These are phyloP conservation scores for Dermatemys mawii DNA, from an alignment of 2,113 vertebrate genomes.

Conservation along the genomic window DNA sequence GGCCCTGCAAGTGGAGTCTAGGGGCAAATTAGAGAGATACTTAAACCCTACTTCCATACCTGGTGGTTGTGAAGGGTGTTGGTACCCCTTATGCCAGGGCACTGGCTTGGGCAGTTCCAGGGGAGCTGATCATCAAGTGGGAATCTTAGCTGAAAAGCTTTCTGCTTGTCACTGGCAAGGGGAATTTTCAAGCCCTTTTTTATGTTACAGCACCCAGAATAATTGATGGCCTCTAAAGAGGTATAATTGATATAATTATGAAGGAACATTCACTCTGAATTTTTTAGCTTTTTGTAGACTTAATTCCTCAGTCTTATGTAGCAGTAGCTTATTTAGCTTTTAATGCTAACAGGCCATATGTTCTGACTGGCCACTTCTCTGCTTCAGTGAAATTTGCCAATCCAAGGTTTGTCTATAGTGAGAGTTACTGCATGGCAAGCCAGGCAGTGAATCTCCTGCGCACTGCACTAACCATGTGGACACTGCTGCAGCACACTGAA, in stretches of 20 bases:
- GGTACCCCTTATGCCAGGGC: not conserved
- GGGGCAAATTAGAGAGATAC: not conserved
- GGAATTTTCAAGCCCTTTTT: not conserved
- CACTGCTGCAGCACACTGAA: not conserved
- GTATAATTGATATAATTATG: not conserved
- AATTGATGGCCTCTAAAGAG: not conserved
- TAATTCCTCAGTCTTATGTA: not conserved
- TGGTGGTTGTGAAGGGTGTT: not conserved
- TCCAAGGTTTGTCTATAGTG: not conserved
- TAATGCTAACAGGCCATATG: rapidly evolving
- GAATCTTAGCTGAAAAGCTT: not conserved
- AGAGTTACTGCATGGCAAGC: not conserved
- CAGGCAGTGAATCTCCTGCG: not conserved
- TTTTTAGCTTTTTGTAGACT: not conserved
- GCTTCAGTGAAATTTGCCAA: not conserved
- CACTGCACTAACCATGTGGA: not conserved
- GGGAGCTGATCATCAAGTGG: not conserved
- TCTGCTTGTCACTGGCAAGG: not conserved
- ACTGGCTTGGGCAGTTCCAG: rapidly evolving
- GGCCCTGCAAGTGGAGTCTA: rapidly evolving
- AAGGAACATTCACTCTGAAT: not conserved
- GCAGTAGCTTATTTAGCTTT: not conserved
- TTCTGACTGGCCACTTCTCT: not conserved
- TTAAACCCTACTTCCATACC: not conserved
- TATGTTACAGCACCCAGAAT: not conserved